Conservation (phyloP, 2,113 vertebrate species). For the Pseudorasbora parva region DNA sequence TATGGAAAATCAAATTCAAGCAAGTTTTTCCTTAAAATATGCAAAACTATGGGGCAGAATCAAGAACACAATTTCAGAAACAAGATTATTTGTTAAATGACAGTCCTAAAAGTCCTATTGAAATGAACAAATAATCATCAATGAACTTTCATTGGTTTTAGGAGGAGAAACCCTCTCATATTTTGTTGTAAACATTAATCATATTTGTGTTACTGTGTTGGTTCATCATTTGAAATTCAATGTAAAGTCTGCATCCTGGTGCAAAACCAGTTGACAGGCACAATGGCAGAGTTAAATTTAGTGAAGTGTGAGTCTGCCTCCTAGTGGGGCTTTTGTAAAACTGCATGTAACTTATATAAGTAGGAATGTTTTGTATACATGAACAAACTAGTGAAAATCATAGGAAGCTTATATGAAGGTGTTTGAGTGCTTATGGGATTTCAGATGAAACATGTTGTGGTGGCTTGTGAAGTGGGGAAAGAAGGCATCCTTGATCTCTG, state of each 20-base stretch:
- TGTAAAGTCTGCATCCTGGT: background rate
- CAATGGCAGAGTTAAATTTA: background rate
- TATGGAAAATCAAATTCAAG: no score
- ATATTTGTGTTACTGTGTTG: background rate
- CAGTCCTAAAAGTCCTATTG: background rate
- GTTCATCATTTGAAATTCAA: background rate
- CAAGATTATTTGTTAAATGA: no score
- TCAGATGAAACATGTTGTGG: background rate
- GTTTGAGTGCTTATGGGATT: background rate
- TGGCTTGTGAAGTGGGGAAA: background rate
- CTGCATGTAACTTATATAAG: background rate
- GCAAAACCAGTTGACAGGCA: background rate
- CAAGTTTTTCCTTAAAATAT: no score
- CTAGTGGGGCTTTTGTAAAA: background rate
- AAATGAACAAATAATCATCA: background rate
- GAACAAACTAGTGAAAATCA: background rate
- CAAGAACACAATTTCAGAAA: no score
- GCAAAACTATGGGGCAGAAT: no score
- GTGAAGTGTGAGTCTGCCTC: background rate
- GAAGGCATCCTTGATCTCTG: background rate
- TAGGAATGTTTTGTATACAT: background rate
- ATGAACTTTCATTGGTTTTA: background rate
- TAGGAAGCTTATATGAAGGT: background rate
- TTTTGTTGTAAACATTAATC: background rate
- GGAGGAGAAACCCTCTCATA: background rate